These are phyloP conservation scores for Limnothrissa miodon DNA, from an alignment of 2,113 vertebrate species.

Conservation along the genomic window DNA sequence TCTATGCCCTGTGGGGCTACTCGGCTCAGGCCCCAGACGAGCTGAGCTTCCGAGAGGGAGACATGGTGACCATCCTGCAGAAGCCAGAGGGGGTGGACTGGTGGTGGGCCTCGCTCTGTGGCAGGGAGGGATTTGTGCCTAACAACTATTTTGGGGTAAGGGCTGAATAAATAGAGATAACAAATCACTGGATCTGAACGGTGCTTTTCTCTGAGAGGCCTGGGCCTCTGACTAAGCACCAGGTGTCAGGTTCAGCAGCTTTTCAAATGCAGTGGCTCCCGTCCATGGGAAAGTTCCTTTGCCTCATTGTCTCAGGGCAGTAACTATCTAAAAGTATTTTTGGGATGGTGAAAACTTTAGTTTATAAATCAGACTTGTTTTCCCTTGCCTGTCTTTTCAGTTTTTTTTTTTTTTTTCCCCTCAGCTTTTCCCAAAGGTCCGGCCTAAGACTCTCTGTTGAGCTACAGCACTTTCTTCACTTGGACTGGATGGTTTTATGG, in stretches of 20 bases:
- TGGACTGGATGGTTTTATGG: neutral
- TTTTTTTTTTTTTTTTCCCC: slow-evolving; percentile 1
- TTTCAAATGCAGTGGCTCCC: neutral
- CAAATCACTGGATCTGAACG: neutral
- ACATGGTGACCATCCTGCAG: slow-evolving; percentile 85
- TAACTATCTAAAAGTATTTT: no score
- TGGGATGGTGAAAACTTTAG: no score
- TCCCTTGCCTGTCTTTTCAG: neutral
- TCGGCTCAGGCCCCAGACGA: slow-evolving; percentile 80
- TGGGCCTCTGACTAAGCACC: neutral
- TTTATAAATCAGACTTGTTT: no score
- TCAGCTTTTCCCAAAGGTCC: slow-evolving; percentile 75
- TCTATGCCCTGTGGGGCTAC: slow-evolving; percentile 88
- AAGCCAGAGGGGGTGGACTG: slow-evolving; percentile 77
- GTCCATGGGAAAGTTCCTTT: neutral
- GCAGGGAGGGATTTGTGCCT: slow-evolving; percentile 85
- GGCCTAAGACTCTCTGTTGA: slow-evolving; percentile 71
- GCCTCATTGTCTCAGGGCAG: neutral
- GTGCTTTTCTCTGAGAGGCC: neutral
- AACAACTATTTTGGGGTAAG: slow-evolving; percentile 90
- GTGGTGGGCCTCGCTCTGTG: slow-evolving; percentile 87
- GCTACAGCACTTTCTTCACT: neutral
- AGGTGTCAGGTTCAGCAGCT: slow-evolving; percentile 1
- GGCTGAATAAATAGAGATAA: neutral
- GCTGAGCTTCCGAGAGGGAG: slow-evolving; percentile 84